Percentiles rank a stretch among this genome's conserved stretches.
Evolutionary conservation across 2,797 vertebrate genomes (phyloP).

Genomic region (Pelodytes ibericus): DNA sequence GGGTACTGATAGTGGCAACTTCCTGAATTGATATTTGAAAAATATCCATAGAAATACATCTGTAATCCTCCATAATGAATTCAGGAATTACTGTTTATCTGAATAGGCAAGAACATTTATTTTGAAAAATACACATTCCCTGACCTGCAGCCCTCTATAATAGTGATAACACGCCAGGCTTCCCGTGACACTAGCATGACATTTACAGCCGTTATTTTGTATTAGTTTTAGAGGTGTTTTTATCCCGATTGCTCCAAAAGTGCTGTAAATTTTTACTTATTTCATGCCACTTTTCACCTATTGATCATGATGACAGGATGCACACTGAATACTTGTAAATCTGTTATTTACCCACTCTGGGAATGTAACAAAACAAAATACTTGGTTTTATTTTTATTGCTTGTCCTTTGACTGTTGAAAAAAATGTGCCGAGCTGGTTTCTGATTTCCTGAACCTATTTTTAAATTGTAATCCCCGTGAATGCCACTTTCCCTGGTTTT

Average conservation of each 20-base stretch:
- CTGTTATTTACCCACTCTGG: constrained; percentile 13
- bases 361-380: constrained; percentile 16
- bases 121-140: too few relatives aligned
- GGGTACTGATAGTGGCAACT: too few relatives aligned
- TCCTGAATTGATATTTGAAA: too few relatives aligned
- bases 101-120: too few relatives aligned
- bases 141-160: background rate
- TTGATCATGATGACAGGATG: constrained; percentile 26
- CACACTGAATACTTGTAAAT: constrained; percentile 16
- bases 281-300: constrained; percentile 27
- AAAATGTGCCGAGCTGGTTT: background rate
- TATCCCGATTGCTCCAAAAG: background rate
- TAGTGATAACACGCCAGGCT: background rate
- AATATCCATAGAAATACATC: too few relatives aligned
- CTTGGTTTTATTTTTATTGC: background rate
- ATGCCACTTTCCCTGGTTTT: background rate
- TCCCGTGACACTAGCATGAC: background rate
- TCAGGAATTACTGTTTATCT: background rate
- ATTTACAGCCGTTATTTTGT: background rate
- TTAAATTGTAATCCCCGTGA: background rate
- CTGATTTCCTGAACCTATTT: background rate
- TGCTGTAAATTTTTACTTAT: constrained; percentile 16
- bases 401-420: background rate
- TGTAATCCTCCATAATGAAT: too few relatives aligned
- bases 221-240: background rate